Evolutionary conservation across 2,113 vertebrate species (phyloP).

Genomic region (Catharus minimus): DNA sequence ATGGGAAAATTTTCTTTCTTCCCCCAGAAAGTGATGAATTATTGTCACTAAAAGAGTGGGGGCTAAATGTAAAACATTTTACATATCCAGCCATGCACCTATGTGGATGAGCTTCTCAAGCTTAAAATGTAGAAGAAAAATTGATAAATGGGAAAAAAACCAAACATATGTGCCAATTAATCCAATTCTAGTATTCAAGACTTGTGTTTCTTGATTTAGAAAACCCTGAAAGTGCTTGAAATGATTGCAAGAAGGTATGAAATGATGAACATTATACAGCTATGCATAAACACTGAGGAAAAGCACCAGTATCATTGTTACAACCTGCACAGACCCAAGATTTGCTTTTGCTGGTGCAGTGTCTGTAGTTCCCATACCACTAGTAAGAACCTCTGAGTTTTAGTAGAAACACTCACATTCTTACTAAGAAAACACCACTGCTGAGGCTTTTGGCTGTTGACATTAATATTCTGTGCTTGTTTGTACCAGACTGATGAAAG

Average conservation of each 20-base stretch:
- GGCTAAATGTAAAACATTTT: background rate
- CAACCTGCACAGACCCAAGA: background rate
- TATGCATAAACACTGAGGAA: background rate
- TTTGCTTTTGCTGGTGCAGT: background rate
- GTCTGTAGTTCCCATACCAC: background rate
- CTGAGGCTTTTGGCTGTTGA: background rate
- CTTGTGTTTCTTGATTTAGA: background rate
- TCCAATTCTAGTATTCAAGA: background rate
- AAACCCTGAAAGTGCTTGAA: background rate
- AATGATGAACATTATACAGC: background rate
- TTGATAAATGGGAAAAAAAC: background rate
- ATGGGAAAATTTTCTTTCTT: background rate
- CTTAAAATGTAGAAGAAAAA: background rate
- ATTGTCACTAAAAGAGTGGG: background rate
- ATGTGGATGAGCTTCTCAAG: background rate
- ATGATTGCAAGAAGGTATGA: background rate
- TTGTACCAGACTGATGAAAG: background rate
- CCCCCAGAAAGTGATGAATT: background rate
- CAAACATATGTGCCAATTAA: background rate
- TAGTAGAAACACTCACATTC: background rate
- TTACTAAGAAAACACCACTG: background rate
- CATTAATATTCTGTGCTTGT: background rate
- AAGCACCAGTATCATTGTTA: background rate
- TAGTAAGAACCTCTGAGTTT: fast-evolving
- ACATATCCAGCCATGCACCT: background rate